phyloP scores from a whole-genome alignment of 2,888 invertebrate genomes.

The Hoplodrina ambigua region DNA sequence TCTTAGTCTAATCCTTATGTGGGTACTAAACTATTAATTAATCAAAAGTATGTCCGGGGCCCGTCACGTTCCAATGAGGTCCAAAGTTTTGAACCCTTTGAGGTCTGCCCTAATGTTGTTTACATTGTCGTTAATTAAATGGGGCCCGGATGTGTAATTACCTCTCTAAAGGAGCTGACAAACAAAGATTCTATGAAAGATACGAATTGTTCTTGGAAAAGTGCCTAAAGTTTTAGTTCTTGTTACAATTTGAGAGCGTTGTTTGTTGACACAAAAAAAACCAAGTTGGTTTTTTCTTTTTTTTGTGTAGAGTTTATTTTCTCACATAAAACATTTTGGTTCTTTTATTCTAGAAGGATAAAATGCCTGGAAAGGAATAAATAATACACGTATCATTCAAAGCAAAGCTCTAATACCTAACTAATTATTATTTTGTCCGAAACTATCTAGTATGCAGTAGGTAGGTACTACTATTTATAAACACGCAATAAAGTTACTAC shows the following conservation, averaged over 20 bases:
- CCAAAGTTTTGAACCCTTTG: conserved; percentile 76
- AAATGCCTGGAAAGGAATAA: no score
- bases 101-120: conserved; percentile 81
- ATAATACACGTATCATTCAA: no score
- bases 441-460: no score
- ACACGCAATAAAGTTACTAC: no score
- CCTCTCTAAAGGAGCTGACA: conserved; percentile 58
- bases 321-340: neutral
- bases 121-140: conserved; percentile 82
- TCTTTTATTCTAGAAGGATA: neutral
- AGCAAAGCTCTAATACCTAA: no score
- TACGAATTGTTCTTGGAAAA: conserved; percentile 21
- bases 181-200: conserved; percentile 58
- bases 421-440: no score
- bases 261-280: no score
- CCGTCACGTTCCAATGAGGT: conserved; percentile 70
- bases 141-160: conserved; percentile 73
- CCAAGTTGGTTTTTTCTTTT: no score
- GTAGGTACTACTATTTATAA: no score
- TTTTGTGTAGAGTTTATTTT: neutral
- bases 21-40: conserved; percentile 77
- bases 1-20: conserved; percentile 73
- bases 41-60: conserved; percentile 73
- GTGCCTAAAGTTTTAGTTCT: conserved; percentile 18
- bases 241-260: neutral